Base-by-base conservation (phyloP, 2,888 invertebrate species). In the Drosophila flavopinicola region DNA sequence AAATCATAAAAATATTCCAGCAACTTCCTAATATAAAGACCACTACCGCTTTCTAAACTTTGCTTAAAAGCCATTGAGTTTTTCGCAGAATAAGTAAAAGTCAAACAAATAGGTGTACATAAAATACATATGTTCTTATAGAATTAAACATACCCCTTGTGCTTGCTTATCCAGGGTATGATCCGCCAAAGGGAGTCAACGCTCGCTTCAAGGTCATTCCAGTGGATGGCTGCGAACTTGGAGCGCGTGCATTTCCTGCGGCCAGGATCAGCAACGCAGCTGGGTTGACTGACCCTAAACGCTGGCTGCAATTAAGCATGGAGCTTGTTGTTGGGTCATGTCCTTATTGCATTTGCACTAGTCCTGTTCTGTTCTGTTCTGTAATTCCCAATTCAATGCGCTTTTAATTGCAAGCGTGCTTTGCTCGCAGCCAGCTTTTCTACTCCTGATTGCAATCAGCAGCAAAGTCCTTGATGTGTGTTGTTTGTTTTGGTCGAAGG, bases 361-460 rank as follows among this genome's bases (percentile, higher is more conserved):
- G n/a, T n/a, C n/a, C n/a, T n/a, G n/a, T n/a, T n/a, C 27, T 25
- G 30, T 11, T 23, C 32, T 52, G 27, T 56, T 48, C 39, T 52
- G 17, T 44, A 6, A 9, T n/a, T n/a, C 4, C 6, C 23, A 41
- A 65, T 56, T 70, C 65, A 85, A 69, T 80, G 82, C 24, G 45
- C 45, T 69, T 66, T 67, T 87, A 85, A 80, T 80, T 87, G 45
- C 42, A 45, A 32, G n/a, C 45, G 11, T 48, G 58, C 38, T 32
- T 2, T 7, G 27, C 32, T 11, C 11, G 23, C 33, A 42, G n/a
- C 17, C 17, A 11, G 15, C 35, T 4, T 17, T 10, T 6, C 11
- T 6, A 7, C 13, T 10, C 15, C 2, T 42, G 29, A 11, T 30
- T 44, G 56, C 57, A 61, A 69, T 61, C 70, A 75, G 33, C 52